Conservation (phyloP, 2,113 vertebrate species). For the Cavia porcellus region DNA sequence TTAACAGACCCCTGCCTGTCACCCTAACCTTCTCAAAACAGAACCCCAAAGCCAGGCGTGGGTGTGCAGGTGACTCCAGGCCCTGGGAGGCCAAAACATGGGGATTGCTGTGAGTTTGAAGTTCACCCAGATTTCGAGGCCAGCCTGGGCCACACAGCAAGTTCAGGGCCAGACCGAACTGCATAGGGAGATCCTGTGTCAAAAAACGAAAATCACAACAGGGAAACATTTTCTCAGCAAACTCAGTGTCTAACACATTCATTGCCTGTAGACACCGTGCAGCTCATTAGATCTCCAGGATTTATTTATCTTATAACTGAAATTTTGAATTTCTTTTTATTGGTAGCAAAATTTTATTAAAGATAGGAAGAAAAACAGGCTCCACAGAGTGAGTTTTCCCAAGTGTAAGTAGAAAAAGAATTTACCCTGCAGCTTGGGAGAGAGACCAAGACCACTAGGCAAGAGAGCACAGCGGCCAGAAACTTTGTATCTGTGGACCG, state of each 20-base stretch:
- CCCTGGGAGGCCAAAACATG: not conserved
- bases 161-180: not conserved
- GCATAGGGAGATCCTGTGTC: not conserved
- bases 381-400: not conserved
- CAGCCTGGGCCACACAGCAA: not conserved
- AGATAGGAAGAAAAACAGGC: not conserved
- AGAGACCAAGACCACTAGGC: not conserved
- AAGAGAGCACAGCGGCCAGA: not conserved
- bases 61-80: not conserved
- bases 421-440: not conserved
- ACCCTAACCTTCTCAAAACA: not conserved
- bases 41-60: not conserved
- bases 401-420: not conserved
- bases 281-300: not conserved
- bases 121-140: not conserved
- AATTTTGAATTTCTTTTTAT: not conserved
- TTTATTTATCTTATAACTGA: not conserved
- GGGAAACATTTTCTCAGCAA: not conserved
- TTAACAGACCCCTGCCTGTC: not conserved
- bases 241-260: not conserved
- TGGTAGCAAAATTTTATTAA: not conserved
- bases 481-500: not conserved
- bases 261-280: not conserved
- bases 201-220: not conserved
- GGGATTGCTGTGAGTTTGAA: not conserved